These are phyloP conservation scores for Punctoribates punctum DNA, from an alignment of 2,888 invertebrate genomes.

Conservation along the genomic window DNA sequence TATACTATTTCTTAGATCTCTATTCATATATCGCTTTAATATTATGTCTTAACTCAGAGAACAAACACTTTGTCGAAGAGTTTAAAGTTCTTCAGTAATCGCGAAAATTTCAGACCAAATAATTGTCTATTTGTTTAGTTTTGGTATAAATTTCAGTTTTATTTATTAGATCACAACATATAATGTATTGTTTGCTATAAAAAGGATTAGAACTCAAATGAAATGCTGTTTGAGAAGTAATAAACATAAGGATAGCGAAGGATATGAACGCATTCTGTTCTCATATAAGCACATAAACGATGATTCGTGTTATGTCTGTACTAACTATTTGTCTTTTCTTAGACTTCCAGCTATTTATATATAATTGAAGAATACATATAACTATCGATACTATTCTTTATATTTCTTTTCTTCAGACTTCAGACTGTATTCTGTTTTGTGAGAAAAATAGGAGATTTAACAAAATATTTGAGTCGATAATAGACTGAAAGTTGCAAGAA, in stretches of 20 bases:
- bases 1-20: not conserved
- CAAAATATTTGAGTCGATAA: slow-evolving; percentile 1
- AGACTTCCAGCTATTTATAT: slow-evolving; percentile 15
- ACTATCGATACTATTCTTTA: slow-evolving; percentile 1
- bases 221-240: not conserved
- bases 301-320: slow-evolving; percentile 9
- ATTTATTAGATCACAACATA: slow-evolving; percentile 1
- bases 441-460: too few relatives aligned
- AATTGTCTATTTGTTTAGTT: not conserved
- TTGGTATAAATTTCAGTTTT: not conserved
- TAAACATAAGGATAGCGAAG: not conserved
- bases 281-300: slow-evolving; percentile 20
- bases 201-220: not conserved
- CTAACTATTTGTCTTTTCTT: slow-evolving; percentile 17
- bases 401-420: not conserved
- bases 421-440: too few relatives aligned
- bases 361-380: not conserved
- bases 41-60: not conserved
- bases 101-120: too few relatives aligned
- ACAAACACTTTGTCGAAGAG: not conserved
- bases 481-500: slow-evolving; percentile 1
- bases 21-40: not conserved
- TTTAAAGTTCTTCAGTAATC: too few relatives aligned
- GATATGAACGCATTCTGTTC: not conserved
- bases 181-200: slow-evolving; percentile 7